These are phyloP conservation scores for Silurus aristotelis DNA, from an alignment of 2,797 vertebrate species.

Conservation along the genomic window DNA sequence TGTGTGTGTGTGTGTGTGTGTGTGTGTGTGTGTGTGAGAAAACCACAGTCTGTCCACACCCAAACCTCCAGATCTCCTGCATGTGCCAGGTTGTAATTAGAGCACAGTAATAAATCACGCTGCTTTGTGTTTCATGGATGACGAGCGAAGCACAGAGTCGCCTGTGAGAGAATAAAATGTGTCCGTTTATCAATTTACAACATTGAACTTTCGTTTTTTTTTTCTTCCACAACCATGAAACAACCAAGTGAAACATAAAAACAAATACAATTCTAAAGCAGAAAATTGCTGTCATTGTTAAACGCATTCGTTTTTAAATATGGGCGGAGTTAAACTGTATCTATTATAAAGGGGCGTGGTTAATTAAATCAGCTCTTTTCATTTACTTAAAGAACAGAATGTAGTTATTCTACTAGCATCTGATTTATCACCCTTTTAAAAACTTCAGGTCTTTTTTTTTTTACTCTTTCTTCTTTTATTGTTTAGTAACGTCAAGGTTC, in stretches of 20 bases:
- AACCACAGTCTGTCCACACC: slow-evolving; percentile 7
- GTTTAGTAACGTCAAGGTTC: neutral
- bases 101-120: slow-evolving; percentile 57
- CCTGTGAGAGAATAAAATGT: neutral
- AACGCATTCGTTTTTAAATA: no score
- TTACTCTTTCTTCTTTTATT: neutral
- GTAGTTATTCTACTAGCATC: no score
- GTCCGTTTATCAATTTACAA: neutral
- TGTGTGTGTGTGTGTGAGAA: slow-evolving; percentile 22
- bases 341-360: no score
- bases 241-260: neutral
- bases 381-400: neutral
- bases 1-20: slow-evolving; percentile 23
- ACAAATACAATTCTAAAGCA: neutral
- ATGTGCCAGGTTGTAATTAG: slow-evolving; percentile 54
- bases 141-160: slow-evolving; percentile 1
- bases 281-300: neutral
- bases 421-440: neutral
- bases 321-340: neutral
- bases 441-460: neutral
- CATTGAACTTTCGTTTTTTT: neutral
- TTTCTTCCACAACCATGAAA: no score
- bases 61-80: neutral
- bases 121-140: slow-evolving; percentile 59
- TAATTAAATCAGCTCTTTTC: neutral